Conservation (phyloP, 2,113 vertebrate species). For the Willisornis vidua region DNA sequence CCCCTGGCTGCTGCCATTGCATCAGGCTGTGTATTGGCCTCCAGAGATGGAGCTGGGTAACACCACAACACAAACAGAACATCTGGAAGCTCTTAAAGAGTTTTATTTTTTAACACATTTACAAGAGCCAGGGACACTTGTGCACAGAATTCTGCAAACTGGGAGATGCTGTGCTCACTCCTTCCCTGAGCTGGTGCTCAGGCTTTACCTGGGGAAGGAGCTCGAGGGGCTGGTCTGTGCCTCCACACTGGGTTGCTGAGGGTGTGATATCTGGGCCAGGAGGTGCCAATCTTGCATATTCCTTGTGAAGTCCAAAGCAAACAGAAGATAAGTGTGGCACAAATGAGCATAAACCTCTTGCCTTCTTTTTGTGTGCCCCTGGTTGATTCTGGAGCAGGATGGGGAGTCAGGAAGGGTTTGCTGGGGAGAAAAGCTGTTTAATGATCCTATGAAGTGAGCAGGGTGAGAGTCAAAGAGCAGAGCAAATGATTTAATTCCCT, state of each 20-base stretch:
- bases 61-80: slow-evolving; percentile 39
- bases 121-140: slow-evolving; percentile 57
- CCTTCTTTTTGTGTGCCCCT: background rate
- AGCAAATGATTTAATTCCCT: background rate
- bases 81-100: slow-evolving; percentile 71
- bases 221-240: background rate
- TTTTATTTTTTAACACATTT: slow-evolving; percentile 67
- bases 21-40: slow-evolving; percentile 33
- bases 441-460: background rate
- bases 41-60: slow-evolving; percentile 36
- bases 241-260: rapidly evolving
- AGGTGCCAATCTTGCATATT: background rate
- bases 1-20: slow-evolving; percentile 13
- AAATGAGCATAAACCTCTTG: background rate
- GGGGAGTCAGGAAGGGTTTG: background rate
- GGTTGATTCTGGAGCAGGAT: background rate
- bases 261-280: background rate
- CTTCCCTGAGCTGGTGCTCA: background rate
- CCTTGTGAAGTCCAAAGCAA: background rate
- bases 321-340: background rate
- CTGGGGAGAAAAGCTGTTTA: background rate
- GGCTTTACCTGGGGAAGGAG: background rate
- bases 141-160: background rate
- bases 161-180: background rate
- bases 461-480: background rate